Evolutionary conservation across 2,113 vertebrate species (phyloP).

Genomic region (Cyprinodon brontotheroides): DNA sequence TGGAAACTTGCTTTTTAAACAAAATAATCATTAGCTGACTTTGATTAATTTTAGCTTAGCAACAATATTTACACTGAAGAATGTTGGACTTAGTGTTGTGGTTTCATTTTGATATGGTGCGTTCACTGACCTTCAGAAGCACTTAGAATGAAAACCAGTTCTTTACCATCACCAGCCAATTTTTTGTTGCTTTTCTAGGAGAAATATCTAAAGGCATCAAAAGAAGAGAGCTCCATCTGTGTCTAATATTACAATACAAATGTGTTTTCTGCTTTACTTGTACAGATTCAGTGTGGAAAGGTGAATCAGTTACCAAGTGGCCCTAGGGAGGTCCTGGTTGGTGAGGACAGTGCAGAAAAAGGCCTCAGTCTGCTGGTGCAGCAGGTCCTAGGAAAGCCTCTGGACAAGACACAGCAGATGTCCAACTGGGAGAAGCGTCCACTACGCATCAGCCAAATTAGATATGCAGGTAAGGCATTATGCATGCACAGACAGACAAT

Average conservation of each 20-base stretch:
- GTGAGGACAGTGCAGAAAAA: conserved; percentile 68
- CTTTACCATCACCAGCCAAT: no score
- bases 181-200: no score
- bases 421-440: conserved; percentile 91
- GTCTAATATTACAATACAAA: not conserved
- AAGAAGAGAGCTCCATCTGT: not conserved
- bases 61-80: not conserved
- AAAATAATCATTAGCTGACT: not conserved
- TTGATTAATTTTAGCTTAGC: not conserved
- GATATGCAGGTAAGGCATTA: conserved; percentile 83
- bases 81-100: not conserved
- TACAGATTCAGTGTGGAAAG: conserved; percentile 68
- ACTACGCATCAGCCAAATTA: conserved; percentile 82
- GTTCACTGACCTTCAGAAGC: no score
- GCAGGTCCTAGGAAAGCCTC: conserved; percentile 83
- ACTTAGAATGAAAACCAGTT: no score
- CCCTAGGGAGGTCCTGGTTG: conserved; percentile 51
- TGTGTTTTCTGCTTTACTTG: not conserved
- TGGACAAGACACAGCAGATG: conserved; percentile 88
- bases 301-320: conserved; percentile 19
- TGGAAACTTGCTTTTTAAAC: not conserved
- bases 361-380: conserved; percentile 89
- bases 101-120: no score
- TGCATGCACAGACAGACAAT: conserved; percentile 39
- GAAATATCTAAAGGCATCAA: no score